These are phyloP conservation scores for Scaptomyza polygonia DNA, from an alignment of 2,888 invertebrate species.

Conservation along the genomic window DNA sequence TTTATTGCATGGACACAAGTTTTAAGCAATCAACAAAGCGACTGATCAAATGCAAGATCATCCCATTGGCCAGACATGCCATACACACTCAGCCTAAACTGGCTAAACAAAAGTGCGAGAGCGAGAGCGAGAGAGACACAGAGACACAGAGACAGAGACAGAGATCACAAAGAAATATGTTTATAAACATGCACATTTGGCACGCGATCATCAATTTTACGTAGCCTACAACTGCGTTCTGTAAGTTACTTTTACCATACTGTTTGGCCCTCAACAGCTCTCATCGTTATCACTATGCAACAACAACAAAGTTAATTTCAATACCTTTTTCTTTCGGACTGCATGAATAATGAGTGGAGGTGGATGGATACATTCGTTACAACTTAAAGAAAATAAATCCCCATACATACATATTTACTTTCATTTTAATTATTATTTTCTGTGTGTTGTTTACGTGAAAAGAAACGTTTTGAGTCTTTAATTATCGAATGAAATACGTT, in stretches of 20 bases:
- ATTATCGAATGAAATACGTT: no score
- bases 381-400: constrained; percentile 15
- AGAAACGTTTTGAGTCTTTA: background rate
- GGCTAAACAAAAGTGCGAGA: background rate
- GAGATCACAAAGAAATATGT: constrained; percentile 66
- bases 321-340: constrained; percentile 7
- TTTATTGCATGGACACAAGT: constrained; percentile 81
- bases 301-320: constrained; percentile 50
- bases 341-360: constrained; percentile 48
- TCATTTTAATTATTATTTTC: background rate
- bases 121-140: background rate
- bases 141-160: constrained; percentile 10
- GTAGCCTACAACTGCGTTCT: constrained; percentile 68
- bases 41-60: constrained; percentile 79
- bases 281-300: constrained; percentile 53
- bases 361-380: constrained; percentile 38
- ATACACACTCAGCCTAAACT: constrained; percentile 24
- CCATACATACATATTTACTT: background rate
- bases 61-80: constrained; percentile 69
- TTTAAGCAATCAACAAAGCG: constrained; percentile 80
- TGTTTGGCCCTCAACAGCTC: constrained; percentile 59
- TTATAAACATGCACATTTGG: constrained; percentile 80
- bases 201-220: constrained; percentile 78
- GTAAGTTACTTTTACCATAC: constrained; percentile 71
- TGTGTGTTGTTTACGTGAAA: background rate